These are phyloP conservation scores for Hydrolagus colliei DNA, from an alignment of 2,797 vertebrate species.

Conservation along the genomic window DNA sequence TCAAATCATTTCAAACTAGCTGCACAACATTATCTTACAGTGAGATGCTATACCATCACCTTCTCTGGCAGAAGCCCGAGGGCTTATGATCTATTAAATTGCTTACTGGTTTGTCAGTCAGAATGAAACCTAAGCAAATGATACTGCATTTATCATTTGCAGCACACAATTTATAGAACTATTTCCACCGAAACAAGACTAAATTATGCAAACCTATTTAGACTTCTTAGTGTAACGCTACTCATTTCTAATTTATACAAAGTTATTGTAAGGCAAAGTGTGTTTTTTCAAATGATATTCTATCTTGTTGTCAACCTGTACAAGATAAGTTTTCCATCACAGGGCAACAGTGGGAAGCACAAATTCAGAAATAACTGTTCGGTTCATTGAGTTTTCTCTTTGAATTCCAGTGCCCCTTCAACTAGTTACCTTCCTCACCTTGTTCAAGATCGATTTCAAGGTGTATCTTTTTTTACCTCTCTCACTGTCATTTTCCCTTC, in stretches of 20 bases:
- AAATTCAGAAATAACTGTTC: background rate
- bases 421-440: too few relatives aligned
- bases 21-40: background rate
- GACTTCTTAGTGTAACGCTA: background rate
- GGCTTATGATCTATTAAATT: constrained; percentile 9
- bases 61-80: background rate
- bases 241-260: background rate
- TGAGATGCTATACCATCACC: background rate
- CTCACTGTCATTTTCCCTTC: too few relatives aligned
- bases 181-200: background rate
- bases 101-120: background rate
- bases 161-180: background rate
- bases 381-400: too few relatives aligned
- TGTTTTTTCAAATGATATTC: background rate
- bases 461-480: too few relatives aligned
- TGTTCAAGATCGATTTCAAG: too few relatives aligned
- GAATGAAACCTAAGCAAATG: background rate
- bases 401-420: too few relatives aligned
- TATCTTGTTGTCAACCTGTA: background rate
- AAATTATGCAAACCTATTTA: constrained; percentile 1
- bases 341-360: background rate
- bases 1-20: background rate
- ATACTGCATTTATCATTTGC: background rate
- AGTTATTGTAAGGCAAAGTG: background rate
- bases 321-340: background rate